phyloP scores from a whole-genome alignment of 2,797 vertebrate species.

The Lemur catta region DNA sequence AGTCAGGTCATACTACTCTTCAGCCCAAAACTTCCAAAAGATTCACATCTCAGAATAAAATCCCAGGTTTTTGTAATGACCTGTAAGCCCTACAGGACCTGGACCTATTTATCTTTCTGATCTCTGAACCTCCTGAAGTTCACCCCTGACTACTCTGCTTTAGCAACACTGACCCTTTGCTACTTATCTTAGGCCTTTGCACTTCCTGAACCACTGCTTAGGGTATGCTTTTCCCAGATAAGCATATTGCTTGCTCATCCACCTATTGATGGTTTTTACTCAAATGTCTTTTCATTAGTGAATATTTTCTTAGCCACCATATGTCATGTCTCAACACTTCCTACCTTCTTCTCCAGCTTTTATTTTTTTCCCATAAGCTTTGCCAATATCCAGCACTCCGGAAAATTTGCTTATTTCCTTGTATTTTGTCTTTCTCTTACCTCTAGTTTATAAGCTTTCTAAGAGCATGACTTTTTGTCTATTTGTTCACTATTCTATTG shows the following conservation, averaged over 20 bases:
- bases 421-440: not conserved
- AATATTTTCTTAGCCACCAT: not conserved
- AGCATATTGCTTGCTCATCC: not conserved
- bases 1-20: not conserved
- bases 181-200: not conserved
- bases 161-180: not conserved
- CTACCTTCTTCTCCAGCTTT: not conserved
- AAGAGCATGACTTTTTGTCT: not conserved
- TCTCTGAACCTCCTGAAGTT: not conserved
- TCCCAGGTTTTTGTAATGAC: not conserved
- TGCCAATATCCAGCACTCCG: not conserved
- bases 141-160: not conserved
- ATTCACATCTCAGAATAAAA: not conserved
- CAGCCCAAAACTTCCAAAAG: not conserved
- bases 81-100: not conserved
- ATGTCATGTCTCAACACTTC: not conserved
- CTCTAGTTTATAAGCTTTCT: not conserved
- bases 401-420: not conserved
- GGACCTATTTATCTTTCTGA: not conserved
- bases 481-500: not conserved
- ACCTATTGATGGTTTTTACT: not conserved
- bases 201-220: not conserved
- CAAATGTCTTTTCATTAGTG: not conserved
- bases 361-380: not conserved
- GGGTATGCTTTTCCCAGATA: not conserved